Evolutionary conservation across 1,140 invertebrate species (phyloP), one percentile per base, ranked within the genome.

Genomic region (Himalopsyche phryganea): DNA sequence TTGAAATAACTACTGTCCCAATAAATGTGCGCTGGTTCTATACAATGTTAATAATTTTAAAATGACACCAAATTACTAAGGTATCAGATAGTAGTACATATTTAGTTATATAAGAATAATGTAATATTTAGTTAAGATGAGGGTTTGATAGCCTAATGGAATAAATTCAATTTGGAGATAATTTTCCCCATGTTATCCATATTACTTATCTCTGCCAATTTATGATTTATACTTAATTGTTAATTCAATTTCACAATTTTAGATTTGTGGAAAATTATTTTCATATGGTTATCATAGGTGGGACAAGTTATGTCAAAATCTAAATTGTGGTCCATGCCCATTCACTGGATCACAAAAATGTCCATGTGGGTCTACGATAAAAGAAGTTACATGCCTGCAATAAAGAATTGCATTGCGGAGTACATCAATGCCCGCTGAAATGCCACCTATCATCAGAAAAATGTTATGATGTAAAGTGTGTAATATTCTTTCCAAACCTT

Each of bases 381-480:
- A 81, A 47, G 68, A 80, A 18, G 74, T 88, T 28, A 80, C 83
- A n/a, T 91, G 88, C 92, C 18, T 97, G 94, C 75, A 86, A 83
- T 11, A 94, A 94, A 71, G 61, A 84, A n/a, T 76, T 96, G 53
- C 81, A 86, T 14, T 93, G 92, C 75, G 87, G 85, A 33, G 72
- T 83, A 35, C 94, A 97, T 72, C 74, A 66, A 20, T 98, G 94
- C 68, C 84, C 85, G 14, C 85, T 90, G 66, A 78, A 91, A 61
- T 96, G 93, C 70, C 93, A 97, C 68, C 79, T 81, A n/a, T n/a
- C n/a, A n/a, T n/a, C n/a, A 45, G 91, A 89, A 1, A 70, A 81
- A 13, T 97, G 94, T 73, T 89, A 89, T 48, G 77, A 70, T 61
- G 86, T 88, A 74, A 77, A 74, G 69, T 48, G 13, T 5, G 35